Evolutionary conservation across 2,797 vertebrate genomes (phyloP).

Genomic region (Sylvilagus floridanus): DNA sequence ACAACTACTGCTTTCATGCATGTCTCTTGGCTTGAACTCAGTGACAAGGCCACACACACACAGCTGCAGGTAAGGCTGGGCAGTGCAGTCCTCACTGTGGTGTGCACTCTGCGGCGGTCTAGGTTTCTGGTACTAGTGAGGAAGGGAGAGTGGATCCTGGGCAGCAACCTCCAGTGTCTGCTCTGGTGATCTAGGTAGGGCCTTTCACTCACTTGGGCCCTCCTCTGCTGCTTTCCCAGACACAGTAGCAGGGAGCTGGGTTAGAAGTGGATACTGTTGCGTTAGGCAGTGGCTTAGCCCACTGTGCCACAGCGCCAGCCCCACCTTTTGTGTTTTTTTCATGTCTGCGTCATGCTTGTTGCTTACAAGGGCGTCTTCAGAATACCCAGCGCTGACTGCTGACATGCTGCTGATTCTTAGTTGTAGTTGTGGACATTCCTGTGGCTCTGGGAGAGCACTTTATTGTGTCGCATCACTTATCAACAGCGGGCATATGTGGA

Average conservation of each 20-base stretch:
- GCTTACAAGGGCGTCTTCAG: not conserved
- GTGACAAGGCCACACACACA: not conserved
- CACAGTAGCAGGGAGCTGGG: no score
- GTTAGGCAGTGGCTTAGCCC: no score
- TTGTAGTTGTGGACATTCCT: slow-evolving; percentile 6
- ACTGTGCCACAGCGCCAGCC: no score
- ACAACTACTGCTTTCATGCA: slow-evolving; percentile 5
- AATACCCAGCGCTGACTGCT: not conserved
- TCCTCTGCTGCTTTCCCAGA: no score
- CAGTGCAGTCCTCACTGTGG: not conserved
- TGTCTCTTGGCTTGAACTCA: not conserved
- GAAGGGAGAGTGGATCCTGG: not conserved
- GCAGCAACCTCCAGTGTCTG: not conserved
- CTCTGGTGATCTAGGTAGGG: not conserved
- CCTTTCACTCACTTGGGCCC: not conserved
- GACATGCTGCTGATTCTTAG: not conserved
- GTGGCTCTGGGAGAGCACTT: slow-evolving; percentile 3
- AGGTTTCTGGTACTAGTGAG: not conserved
- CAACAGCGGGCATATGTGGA: not conserved
- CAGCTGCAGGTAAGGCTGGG: not conserved
- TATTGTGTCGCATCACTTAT: not conserved
- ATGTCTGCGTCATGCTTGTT: not conserved
- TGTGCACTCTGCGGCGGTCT: not conserved
- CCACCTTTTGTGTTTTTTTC: not conserved
- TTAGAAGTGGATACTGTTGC: no score